phyloP scores from a whole-genome alignment of 2,113 vertebrate species.

The Peromyscus polionotus region DNA sequence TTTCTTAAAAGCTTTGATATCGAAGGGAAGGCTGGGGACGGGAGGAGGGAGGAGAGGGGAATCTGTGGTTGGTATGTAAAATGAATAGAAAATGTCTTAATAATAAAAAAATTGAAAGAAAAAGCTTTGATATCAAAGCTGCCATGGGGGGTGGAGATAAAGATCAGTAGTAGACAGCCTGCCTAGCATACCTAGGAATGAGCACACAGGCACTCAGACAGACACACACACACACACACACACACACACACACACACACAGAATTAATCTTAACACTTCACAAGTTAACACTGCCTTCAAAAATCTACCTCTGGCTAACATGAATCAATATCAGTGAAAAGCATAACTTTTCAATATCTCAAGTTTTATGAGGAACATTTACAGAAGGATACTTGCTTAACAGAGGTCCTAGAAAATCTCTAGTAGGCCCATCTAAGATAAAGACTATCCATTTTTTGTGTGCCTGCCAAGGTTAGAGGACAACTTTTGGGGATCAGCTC shows the following conservation, averaged over 20 bases:
- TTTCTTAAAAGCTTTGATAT: too few relatives aligned
- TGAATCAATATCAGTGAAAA: constrained; percentile 36
- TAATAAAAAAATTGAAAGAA: neutral
- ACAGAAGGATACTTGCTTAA: constrained; percentile 40
- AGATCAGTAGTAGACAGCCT: neutral
- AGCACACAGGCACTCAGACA: neutral
- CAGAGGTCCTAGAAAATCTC: constrained; percentile 48
- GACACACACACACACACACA: neutral
- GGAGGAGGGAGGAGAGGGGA: too few relatives aligned
- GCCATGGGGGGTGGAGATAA: neutral
- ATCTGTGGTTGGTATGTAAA: too few relatives aligned
- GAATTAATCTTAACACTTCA: constrained; percentile 4
- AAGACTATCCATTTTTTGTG: neutral
- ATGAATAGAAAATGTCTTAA: too few relatives aligned
- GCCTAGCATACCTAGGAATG: neutral
- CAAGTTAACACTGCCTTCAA: constrained; percentile 55
- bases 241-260: neutral
- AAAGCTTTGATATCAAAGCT: neutral
- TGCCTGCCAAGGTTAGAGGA: neutral
- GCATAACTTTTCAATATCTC: neutral
- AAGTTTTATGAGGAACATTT: constrained; percentile 36
- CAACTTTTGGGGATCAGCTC: neutral
- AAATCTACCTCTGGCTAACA: neutral
- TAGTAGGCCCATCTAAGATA: neutral
- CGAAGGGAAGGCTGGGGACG: too few relatives aligned